A percentile compares a stretch with the other conserved stretches of the same genome.
These are phyloP conservation scores for Spilarctia lutea DNA, from an alignment of 2,888 invertebrate genomes.

Conservation along the genomic window DNA sequence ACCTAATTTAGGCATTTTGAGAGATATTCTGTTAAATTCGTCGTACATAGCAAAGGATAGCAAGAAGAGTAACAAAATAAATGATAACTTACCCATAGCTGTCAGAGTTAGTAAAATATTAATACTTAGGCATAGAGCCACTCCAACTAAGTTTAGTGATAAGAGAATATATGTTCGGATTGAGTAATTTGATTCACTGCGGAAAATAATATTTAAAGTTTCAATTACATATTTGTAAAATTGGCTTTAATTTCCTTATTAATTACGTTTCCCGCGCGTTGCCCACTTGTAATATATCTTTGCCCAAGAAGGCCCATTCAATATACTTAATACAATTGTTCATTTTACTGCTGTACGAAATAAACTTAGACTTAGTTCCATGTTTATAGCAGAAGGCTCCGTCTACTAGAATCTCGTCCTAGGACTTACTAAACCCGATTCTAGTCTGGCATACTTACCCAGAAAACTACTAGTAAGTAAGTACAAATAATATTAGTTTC, in stretches of 20 bases:
- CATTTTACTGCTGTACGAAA: background rate
- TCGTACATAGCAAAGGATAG: background rate
- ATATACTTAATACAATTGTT: no score
- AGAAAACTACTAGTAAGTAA: background rate
- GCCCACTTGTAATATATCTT: no score
- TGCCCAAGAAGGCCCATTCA: no score
- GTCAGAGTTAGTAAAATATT: conserved; percentile 12
- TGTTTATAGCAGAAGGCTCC: background rate
- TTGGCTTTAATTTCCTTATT: background rate
- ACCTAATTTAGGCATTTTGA: background rate
- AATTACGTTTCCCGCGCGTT: no score
- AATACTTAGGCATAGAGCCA: conserved; percentile 6
- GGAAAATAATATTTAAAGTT: background rate
- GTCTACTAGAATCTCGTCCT: no score
- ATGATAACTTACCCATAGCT: conserved; percentile 18
- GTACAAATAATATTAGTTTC: background rate
- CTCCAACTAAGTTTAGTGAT: conserved; percentile 14
- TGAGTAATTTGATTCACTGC: conserved; percentile 7
- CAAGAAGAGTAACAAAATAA: background rate
- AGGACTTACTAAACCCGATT: background rate
- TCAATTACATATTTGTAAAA: background rate
- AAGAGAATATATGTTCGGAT: conserved; percentile 13
- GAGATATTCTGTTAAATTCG: background rate
- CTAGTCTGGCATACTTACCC: background rate
- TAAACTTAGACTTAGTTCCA: background rate